Evolutionary conservation across 2,888 invertebrate genomes (phyloP).

Genomic region (Gordius sp.): DNA sequence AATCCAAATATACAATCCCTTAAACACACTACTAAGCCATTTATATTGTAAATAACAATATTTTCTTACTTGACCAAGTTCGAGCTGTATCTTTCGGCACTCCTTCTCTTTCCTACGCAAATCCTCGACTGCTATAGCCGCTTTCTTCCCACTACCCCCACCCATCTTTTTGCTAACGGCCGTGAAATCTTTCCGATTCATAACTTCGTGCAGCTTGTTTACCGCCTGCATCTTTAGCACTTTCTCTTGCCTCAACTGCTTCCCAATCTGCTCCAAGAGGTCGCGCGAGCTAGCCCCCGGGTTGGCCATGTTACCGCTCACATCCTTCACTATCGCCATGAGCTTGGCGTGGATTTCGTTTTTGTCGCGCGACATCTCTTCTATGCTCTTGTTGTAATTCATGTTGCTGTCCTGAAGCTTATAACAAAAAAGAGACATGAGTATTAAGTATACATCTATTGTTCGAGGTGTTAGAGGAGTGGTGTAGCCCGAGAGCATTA

Average conservation of each 20-base stretch:
- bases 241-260: conserved; percentile 17
- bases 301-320: conserved; percentile 18
- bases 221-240: conserved; percentile 64
- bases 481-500: too few relatives aligned
- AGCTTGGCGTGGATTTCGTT: conserved; percentile 52
- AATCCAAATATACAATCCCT: too few relatives aligned
- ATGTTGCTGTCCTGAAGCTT: conserved; percentile 53
- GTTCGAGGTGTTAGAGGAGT: too few relatives aligned
- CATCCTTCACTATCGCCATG: conserved; percentile 48
- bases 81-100: conserved; percentile 69
- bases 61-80: conserved; percentile 42
- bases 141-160: conserved; percentile 19
- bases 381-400: conserved; percentile 42
- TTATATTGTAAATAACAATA: too few relatives aligned
- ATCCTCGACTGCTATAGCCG: conserved; percentile 34
- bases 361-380: conserved; percentile 43
- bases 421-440: too few relatives aligned
- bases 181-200: conserved; percentile 74
- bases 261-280: not conserved
- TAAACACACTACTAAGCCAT: too few relatives aligned
- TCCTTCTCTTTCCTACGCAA: conserved; percentile 70
- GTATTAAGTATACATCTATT: too few relatives aligned
- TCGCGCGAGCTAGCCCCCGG: not conserved
- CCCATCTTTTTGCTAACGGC: conserved; percentile 38
- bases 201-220: conserved; percentile 80